These are phyloP conservation scores for Phoeniculus purpureus DNA, from an alignment of 2,797 vertebrate species.

Conservation along the genomic window DNA sequence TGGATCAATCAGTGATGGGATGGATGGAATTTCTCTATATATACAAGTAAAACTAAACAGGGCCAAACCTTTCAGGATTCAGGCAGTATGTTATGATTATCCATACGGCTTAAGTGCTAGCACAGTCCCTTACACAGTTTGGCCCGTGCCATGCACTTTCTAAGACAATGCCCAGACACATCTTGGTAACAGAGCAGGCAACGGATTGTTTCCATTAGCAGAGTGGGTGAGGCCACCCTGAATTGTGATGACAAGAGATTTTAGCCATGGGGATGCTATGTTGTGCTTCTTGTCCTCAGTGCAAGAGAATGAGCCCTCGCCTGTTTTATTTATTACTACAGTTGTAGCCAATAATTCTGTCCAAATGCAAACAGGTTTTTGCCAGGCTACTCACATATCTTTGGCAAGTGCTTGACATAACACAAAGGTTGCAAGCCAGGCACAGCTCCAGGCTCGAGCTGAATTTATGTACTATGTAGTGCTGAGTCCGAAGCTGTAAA, in stretches of 20 bases:
- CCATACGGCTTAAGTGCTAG: neutral
- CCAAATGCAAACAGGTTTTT: conserved; percentile 57
- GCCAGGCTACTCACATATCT: conserved; percentile 10
- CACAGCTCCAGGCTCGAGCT: neutral
- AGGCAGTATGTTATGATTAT: neutral
- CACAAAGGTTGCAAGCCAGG: conserved; percentile 23
- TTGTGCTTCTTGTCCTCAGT: conserved; percentile 34
- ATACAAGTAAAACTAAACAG: neutral
- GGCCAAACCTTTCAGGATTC: neutral
- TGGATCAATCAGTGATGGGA: neutral
- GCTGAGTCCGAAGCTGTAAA: conserved; percentile 14
- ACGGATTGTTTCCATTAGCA: conserved; percentile 47
- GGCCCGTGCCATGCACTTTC: neutral
- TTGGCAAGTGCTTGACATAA: conserved; percentile 33
- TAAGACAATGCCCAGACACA: conserved; percentile 36
- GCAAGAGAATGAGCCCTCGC: neutral
- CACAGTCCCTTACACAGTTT: neutral
- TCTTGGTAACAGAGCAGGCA: neutral
- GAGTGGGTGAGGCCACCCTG: conserved; percentile 38
- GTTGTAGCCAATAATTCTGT: conserved; percentile 44
- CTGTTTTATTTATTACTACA: conserved; percentile 50
- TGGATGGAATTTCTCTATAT: neutral
- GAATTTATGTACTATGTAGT: neutral
- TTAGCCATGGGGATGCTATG: conserved; percentile 30
- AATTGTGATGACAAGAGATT: conserved; percentile 21